A percentile compares a stretch with the other conserved stretches of the same genome.
Evolutionary conservation across 1,140 invertebrate species (phyloP).

Genomic region (Argopecten irradians): DNA sequence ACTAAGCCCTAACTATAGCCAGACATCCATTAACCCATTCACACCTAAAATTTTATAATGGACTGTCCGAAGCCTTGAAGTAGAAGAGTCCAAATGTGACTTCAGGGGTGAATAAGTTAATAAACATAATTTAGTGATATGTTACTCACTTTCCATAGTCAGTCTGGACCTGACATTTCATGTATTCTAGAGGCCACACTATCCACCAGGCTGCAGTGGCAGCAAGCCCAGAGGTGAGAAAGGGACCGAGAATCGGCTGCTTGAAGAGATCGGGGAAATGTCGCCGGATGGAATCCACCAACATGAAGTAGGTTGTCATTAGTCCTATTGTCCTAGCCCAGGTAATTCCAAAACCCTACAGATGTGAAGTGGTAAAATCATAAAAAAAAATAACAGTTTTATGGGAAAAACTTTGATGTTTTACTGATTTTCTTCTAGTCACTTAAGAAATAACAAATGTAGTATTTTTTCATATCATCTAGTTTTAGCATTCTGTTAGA

Average conservation of each 20-base stretch:
- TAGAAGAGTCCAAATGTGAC: no score
- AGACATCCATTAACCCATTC: not conserved
- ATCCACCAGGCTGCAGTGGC: slow-evolving; percentile 75
- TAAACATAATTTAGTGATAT: no score
- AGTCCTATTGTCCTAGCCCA: slow-evolving; percentile 69
- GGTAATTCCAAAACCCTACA: slow-evolving; percentile 70
- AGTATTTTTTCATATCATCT: no score
- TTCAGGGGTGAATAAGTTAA: no score
- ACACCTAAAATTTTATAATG: not conserved
- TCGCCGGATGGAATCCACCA: slow-evolving; percentile 66
- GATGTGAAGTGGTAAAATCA: not conserved
- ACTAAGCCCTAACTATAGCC: not conserved
- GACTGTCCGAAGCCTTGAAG: no score
- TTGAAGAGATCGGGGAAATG: slow-evolving; percentile 72
- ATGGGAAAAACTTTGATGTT: not conserved
- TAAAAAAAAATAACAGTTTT: not conserved
- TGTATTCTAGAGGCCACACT: slow-evolving; percentile 75
- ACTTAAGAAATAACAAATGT: not conserved
- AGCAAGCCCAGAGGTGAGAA: slow-evolving; percentile 70
- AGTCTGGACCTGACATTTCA: slow-evolving; percentile 74
- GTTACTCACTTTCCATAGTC: slow-evolving; percentile 66
- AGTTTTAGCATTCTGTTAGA: no score
- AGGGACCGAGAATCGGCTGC: slow-evolving; percentile 69
- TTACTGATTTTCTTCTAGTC: not conserved
- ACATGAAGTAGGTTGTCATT: slow-evolving; percentile 70